phyloP scores from a whole-genome alignment of 2,888 invertebrate genomes.

The Drosophila suboccidentalis region DNA sequence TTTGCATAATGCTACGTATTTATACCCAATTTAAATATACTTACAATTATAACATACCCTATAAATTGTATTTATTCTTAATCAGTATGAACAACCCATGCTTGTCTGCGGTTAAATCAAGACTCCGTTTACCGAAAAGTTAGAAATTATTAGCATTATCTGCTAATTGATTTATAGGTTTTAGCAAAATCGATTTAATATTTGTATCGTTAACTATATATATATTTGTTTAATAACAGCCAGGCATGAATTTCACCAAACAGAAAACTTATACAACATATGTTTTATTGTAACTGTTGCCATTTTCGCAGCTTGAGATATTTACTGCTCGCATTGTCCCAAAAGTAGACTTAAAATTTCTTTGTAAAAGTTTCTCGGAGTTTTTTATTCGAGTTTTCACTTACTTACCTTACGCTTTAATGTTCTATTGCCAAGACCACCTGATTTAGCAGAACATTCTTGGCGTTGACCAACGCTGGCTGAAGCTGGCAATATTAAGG shows the following conservation, averaged over 20 bases:
- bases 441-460: not conserved
- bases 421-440: not conserved
- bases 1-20: not conserved
- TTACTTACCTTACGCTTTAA: not conserved
- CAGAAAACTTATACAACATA: not conserved
- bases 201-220: not conserved
- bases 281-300: not conserved
- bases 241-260: not conserved
- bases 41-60: not conserved
- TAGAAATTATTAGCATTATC: too few species aligned
- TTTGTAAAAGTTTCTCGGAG: not conserved
- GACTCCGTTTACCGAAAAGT: too few species aligned
- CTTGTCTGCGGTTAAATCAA: not conserved
- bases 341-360: not conserved
- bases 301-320: not conserved
- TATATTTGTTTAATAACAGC: not conserved
- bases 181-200: not conserved
- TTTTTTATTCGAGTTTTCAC: slow-evolving; percentile 1
- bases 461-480: not conserved
- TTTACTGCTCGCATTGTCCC: not conserved
- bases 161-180: not conserved
- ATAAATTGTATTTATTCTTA: not conserved
- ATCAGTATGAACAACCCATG: not conserved
- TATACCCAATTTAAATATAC: not conserved
- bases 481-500: too few species aligned